These are phyloP conservation scores for Falco cherrug DNA, from an alignment of 2,797 vertebrate genomes.

Conservation along the genomic window DNA sequence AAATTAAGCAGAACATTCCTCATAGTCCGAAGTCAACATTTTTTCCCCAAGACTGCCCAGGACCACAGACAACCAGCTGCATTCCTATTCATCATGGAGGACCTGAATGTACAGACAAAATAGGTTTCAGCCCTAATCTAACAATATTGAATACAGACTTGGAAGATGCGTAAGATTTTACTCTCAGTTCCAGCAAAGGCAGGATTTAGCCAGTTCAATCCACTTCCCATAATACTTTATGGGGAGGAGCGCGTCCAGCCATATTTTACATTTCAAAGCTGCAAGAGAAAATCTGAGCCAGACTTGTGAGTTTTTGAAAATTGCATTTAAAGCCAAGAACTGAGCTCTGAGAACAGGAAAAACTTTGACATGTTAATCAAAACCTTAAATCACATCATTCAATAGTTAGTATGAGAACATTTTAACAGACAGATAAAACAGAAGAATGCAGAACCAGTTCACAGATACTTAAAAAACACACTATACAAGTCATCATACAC, in stretches of 20 bases:
- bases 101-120: neutral
- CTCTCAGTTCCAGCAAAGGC: neutral
- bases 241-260: neutral
- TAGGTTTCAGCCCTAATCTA: neutral
- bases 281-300: neutral
- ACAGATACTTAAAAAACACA: neutral
- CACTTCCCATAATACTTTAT: neutral
- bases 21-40: neutral
- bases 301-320: neutral
- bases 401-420: neutral
- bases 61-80: neutral
- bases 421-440: slow-evolving; percentile 9
- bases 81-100: neutral
- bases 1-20: neutral
- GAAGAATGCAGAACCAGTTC: neutral
- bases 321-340: neutral
- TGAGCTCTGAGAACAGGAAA: neutral
- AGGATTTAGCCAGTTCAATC: neutral
- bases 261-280: neutral
- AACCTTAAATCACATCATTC: neutral
- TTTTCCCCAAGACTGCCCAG: neutral
- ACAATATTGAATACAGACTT: neutral
- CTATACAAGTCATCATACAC: neutral
- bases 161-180: neutral
- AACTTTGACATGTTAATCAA: neutral